A percentile compares a stretch with the other conserved stretches of the same genome.
phyloP scores from a whole-genome alignment of 2,888 invertebrate species.

The Mylabris sibirica region DNA sequence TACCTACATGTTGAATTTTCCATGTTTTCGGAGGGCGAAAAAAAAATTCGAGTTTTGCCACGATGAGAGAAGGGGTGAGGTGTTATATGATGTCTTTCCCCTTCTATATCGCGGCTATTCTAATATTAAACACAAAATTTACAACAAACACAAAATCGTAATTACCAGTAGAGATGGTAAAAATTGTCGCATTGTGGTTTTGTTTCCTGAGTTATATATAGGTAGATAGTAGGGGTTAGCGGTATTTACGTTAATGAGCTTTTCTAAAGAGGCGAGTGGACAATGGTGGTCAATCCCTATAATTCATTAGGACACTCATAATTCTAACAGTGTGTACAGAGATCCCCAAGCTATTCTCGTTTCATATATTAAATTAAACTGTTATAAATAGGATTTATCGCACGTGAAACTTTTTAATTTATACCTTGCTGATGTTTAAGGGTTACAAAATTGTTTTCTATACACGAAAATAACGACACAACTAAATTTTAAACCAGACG shows the following conservation, averaged over 20 bases:
- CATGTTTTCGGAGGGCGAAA: slow-evolving; percentile 20
- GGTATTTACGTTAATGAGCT: slow-evolving; percentile 41
- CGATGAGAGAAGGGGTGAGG: neutral
- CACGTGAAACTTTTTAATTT: slow-evolving; percentile 37
- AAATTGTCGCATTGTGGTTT: slow-evolving; percentile 30
- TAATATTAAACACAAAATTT: slow-evolving; percentile 33
- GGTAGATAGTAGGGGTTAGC: slow-evolving; percentile 22
- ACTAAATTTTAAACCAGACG: slow-evolving; percentile 4
- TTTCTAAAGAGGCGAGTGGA: slow-evolving; percentile 35
- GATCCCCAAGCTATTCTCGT: slow-evolving; percentile 35
- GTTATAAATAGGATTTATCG: slow-evolving; percentile 40
- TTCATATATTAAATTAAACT: slow-evolving; percentile 39
- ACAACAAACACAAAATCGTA: slow-evolving; percentile 25
- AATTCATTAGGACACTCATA: slow-evolving; percentile 40
- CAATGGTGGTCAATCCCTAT: slow-evolving; percentile 36
- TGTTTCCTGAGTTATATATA: slow-evolving; percentile 16
- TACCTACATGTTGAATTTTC: slow-evolving; percentile 29
- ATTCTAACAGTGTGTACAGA: slow-evolving; percentile 29
- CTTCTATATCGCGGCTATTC: slow-evolving; percentile 13
- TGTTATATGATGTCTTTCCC: neutral
- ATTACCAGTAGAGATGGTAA: slow-evolving; percentile 25
- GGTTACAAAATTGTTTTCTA: slow-evolving; percentile 21
- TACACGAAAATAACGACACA: slow-evolving; percentile 7
- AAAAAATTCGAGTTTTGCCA: too few species aligned
- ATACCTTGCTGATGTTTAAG: slow-evolving; percentile 29